Base-by-base conservation (phyloP, 1,140 invertebrate genomes). In the Drosophila tristis region DNA sequence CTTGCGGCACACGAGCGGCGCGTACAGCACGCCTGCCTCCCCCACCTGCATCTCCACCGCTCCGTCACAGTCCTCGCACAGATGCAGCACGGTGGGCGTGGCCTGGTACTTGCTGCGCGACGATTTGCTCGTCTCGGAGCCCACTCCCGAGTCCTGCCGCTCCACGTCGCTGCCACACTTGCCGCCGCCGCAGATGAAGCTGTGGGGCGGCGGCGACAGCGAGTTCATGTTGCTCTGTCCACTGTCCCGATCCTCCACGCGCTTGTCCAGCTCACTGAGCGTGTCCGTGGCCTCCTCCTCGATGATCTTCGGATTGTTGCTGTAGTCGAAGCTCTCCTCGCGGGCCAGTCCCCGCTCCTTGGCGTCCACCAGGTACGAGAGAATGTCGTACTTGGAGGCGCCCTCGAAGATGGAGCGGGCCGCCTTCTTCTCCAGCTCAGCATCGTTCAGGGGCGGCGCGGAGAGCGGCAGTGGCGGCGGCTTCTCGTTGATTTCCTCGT, bases 111-210 rank as follows among this genome's bases (percentile, higher is more conserved):
- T 93, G 86, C 95, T 96, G 78, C 96, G 94, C 53, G 96, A 96
- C n/a, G 95, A 95, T 91, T 97, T 97, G 90, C 96, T 97, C 3
- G 97, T 98, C 92, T 98, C 97, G 2, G 97, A 97, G 39, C 97
- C 97, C 1, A 98, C 97, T 2, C 97, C 97, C 11, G 97, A 98
- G 92, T 98, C 97, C 78, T 97, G 98, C 66, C 97, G 93, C 93
- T 98, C 97, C 55, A 98, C 96, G 90, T 95, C 95, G 9, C 93
- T 93, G 90, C 91, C 79, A 13, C 67, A 65, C 57, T 72, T 76
- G 2, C 65, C 59, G 1, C 68, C 63, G 5, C 89, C 84, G 16
- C 82, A 84, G 5, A 89, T 82, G 15, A 91, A 91, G 20, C 54
- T 90, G 23, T 85, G 80, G 0, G 90, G 78, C 11, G 90, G 90